Percentiles rank a stretch among this genome's conserved stretches.
phyloP scores from a whole-genome alignment of 2,888 invertebrate genomes.

The Volucella bombylans region DNA sequence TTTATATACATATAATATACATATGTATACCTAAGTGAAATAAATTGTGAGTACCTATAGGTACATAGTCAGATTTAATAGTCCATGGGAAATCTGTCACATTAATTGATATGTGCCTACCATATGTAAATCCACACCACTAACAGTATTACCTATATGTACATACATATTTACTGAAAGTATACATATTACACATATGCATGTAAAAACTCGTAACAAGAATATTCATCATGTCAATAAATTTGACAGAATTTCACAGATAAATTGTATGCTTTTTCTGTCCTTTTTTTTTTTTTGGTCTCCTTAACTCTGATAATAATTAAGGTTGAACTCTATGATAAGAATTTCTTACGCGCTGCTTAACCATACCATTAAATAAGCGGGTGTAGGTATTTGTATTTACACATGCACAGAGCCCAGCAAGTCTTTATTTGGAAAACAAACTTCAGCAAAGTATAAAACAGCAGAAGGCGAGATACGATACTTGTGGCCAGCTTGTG shows the following conservation, averaged over 20 bases:
- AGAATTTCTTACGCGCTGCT: slow-evolving; percentile 23
- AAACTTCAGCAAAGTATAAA: slow-evolving; percentile 16
- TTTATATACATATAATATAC: too few species aligned
- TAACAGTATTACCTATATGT: neutral
- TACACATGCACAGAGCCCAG: slow-evolving; percentile 15
- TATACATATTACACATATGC: neutral
- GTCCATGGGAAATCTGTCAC: too few species aligned
- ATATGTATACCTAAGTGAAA: too few species aligned
- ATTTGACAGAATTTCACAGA: slow-evolving; percentile 17
- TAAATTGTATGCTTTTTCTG: neutral
- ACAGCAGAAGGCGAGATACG: slow-evolving; percentile 16
- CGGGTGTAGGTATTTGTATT: slow-evolving; percentile 15
- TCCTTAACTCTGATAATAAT: slow-evolving; percentile 43
- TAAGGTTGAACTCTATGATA: slow-evolving; percentile 47
- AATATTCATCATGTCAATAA: neutral
- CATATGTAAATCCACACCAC: neutral
- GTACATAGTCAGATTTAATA: too few species aligned
- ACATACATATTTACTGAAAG: neutral
- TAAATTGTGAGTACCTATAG: too few species aligned
- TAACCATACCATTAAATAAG: neutral
- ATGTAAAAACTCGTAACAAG: neutral
- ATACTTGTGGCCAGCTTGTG: neutral
- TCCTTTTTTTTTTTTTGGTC: neutral
- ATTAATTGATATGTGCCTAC: neutral
- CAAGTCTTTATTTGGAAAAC: slow-evolving; percentile 19